Conservation (phyloP, 2,113 vertebrate species). For the Podiceps cristatus region DNA sequence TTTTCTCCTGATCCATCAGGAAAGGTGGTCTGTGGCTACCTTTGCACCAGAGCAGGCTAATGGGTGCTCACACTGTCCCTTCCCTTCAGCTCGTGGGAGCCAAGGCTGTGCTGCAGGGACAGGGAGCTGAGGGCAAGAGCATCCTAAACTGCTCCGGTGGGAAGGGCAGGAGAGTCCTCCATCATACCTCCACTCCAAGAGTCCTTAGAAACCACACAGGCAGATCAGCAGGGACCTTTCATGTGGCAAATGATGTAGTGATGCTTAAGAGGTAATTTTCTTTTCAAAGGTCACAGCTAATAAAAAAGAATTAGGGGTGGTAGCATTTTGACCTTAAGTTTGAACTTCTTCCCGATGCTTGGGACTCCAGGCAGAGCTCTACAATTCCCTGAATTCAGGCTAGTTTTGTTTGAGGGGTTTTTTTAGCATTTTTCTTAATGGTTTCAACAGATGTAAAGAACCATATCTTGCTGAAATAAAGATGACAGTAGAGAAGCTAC, state of each 20-base stretch:
- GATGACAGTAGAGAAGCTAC: not conserved
- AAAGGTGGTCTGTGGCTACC: not conserved
- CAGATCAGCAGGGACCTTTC: not conserved
- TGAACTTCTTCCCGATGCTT: not conserved
- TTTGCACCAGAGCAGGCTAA: not conserved
- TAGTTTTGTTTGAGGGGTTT: not conserved
- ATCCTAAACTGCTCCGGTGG: not conserved
- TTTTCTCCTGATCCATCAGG: not conserved
- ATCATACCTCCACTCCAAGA: not conserved
- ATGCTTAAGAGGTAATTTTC: not conserved
- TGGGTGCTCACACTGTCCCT: not conserved
- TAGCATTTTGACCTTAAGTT: not conserved
- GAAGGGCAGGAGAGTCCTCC: not conserved
- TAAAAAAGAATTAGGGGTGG: not conserved
- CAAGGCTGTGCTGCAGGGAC: not conserved
- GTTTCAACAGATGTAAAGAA: not conserved
- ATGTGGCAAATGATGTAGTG: not conserved
- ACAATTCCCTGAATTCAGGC: not conserved
- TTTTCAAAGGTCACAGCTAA: not conserved
- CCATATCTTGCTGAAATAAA: not conserved
- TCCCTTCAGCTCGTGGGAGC: not conserved
- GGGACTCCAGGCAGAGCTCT: not conserved
- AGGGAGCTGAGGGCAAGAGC: not conserved
- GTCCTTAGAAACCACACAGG: not conserved
- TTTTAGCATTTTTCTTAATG: not conserved